Percentiles rank a stretch among this genome's conserved stretches.
phyloP scores from a whole-genome alignment of 1,140 invertebrate species.

The Helicoverpa zea region DNA sequence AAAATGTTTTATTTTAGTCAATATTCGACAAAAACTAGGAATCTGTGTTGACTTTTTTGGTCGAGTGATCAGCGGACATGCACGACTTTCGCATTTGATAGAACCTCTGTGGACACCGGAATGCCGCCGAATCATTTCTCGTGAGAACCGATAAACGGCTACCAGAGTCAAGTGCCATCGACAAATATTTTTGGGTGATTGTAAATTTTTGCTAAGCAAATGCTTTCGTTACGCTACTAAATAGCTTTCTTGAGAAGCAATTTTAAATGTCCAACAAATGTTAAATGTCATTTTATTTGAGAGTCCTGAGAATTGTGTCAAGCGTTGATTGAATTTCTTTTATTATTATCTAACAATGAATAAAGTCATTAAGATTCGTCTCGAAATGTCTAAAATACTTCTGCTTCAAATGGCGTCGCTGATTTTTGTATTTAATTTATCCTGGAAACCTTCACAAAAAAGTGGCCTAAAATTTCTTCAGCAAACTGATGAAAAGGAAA shows the following conservation, averaged over 20 bases:
- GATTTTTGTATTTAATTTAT: neutral
- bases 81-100: constrained; percentile 83
- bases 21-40: constrained; percentile 62
- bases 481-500: neutral
- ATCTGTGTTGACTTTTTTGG: constrained; percentile 80
- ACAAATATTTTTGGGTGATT: constrained; percentile 74
- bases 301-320: constrained; percentile 81
- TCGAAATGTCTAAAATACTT: neutral
- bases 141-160: constrained; percentile 76
- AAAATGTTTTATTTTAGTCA: constrained; percentile 47
- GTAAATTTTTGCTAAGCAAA: constrained; percentile 81
- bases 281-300: constrained; percentile 69
- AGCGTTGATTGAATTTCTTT: constrained; percentile 33
- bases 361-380: neutral
- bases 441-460: neutral
- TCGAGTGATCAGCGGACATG: constrained; percentile 78
- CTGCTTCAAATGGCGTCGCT: neutral
- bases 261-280: constrained; percentile 73
- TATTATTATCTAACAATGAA: neutral
- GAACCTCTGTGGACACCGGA: constrained; percentile 77
- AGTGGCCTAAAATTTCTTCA: too few relatives aligned
- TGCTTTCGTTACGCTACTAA: constrained; percentile 77
- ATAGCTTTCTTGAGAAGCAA: constrained; percentile 79
- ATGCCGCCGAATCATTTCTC: constrained; percentile 80
- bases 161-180: constrained; percentile 68